Evolutionary conservation across 2,113 vertebrate species (phyloP).

Genomic region (Morone saxatilis): DNA sequence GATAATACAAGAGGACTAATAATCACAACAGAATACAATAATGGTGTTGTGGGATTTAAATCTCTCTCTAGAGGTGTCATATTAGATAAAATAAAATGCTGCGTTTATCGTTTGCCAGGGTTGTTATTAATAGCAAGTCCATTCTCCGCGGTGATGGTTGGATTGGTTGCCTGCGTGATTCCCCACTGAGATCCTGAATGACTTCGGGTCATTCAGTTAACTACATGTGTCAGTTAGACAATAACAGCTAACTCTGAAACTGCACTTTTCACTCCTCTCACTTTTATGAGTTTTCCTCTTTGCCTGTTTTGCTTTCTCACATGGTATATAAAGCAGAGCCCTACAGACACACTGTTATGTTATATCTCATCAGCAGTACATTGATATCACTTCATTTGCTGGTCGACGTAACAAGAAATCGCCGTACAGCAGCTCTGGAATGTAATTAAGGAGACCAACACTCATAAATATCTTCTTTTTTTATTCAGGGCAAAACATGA

Average conservation of each 20-base stretch:
- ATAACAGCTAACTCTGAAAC: slow-evolving; percentile 14
- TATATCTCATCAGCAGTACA: background rate
- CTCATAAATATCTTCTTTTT: too few species aligned
- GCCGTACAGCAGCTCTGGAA: too few species aligned
- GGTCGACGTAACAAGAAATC: background rate
- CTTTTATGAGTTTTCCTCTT: slow-evolving; percentile 3
- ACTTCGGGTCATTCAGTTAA: slow-evolving; percentile 16
- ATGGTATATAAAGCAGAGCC: background rate
- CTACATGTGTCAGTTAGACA: slow-evolving; percentile 21
- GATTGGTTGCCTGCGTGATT: background rate
- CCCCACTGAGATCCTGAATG: slow-evolving; percentile 18
- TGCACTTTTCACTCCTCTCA: slow-evolving; percentile 5
- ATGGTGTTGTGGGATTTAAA: slow-evolving; percentile 30
- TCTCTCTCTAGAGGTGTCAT: slow-evolving; percentile 42
- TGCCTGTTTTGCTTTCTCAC: background rate
- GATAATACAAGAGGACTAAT: slow-evolving; percentile 12
- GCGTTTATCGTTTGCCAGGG: slow-evolving; percentile 11
- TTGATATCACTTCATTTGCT: background rate
- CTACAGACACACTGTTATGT: background rate
- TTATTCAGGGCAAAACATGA: too few species aligned
- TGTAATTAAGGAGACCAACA: too few species aligned
- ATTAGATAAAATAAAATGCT: slow-evolving; percentile 42
- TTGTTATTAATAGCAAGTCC: slow-evolving; percentile 28
- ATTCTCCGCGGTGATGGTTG: background rate
- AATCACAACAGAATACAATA: slow-evolving; percentile 51